phyloP scores from a whole-genome alignment of 2,888 invertebrate species.

The Caenorhabditis panamensis region DNA sequence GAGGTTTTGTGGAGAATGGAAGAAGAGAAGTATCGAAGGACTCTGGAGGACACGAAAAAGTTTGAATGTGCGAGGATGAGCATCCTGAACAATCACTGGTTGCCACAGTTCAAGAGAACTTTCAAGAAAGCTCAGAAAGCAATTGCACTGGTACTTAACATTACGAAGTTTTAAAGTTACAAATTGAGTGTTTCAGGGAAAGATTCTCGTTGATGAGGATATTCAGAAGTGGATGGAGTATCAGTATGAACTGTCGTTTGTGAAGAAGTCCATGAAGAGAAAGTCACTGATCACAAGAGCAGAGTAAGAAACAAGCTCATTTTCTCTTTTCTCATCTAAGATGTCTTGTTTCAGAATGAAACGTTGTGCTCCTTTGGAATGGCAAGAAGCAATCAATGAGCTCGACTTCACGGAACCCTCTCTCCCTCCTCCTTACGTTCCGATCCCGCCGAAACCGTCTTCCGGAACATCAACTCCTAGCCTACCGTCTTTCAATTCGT shows the following conservation, averaged over 20 bases:
- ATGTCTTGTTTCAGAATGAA: conserved; percentile 17
- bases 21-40: background rate
- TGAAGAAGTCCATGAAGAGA: conserved; percentile 4
- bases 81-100: conserved; percentile 25
- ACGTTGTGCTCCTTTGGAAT: background rate
- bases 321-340: background rate
- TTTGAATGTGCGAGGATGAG: conserved; percentile 23
- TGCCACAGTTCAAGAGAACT: conserved; percentile 16
- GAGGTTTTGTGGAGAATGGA: background rate
- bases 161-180: too few species aligned
- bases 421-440: background rate
- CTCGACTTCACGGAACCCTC: background rate
- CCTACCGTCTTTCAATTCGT: conserved; percentile 27
- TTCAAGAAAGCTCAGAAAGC: conserved; percentile 24
- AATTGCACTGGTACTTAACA: conserved; percentile 31
- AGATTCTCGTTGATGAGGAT: conserved; percentile 37
- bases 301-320: background rate
- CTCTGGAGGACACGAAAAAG: background rate
- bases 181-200: conserved; percentile 30
- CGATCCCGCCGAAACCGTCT: background rate
- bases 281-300: conserved; percentile 9
- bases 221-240: conserved; percentile 51
- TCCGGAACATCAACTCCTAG: background rate
- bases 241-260: conserved; percentile 35
- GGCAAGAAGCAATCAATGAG: conserved; percentile 11